These are phyloP conservation scores for Sorex fumeus DNA, from an alignment of 2,113 vertebrate species.

Conservation along the genomic window DNA sequence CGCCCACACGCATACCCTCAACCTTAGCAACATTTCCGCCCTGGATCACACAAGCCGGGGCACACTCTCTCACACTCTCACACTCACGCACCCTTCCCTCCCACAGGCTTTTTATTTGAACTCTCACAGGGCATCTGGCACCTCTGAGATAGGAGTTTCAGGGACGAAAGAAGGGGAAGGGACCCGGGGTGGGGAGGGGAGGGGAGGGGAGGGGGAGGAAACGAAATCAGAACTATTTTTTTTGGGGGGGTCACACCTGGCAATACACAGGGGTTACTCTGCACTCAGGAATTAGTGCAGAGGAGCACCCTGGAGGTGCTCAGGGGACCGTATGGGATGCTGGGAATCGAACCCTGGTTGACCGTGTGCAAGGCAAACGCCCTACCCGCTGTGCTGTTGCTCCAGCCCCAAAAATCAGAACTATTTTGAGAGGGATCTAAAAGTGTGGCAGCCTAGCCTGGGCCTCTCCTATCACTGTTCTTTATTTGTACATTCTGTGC, in stretches of 20 bases:
- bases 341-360: no score
- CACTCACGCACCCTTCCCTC: background rate
- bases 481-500: slow-evolving; percentile 65
- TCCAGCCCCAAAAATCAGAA: background rate
- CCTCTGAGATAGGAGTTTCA: slow-evolving; percentile 61
- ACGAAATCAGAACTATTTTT: no score
- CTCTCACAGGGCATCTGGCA: slow-evolving; percentile 4
- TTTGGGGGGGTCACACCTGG: no score
- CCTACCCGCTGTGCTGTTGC: no score
- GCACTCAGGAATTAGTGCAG: no score
- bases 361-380: no score
- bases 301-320: no score
- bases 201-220: background rate
- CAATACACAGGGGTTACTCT: no score
- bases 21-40: background rate
- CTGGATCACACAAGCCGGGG: background rate
- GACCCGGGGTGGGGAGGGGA: background rate
- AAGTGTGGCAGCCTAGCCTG: background rate
- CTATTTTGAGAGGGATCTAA: slow-evolving; percentile 9
- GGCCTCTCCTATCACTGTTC: background rate
- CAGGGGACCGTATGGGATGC: no score
- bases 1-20: slow-evolving; percentile 47
- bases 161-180: slow-evolving; percentile 50
- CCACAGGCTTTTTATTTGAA: slow-evolving; percentile 42
- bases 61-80: background rate